Evolutionary conservation across 2,888 invertebrate species (phyloP).

Genomic region (Cheilosia soror): DNA sequence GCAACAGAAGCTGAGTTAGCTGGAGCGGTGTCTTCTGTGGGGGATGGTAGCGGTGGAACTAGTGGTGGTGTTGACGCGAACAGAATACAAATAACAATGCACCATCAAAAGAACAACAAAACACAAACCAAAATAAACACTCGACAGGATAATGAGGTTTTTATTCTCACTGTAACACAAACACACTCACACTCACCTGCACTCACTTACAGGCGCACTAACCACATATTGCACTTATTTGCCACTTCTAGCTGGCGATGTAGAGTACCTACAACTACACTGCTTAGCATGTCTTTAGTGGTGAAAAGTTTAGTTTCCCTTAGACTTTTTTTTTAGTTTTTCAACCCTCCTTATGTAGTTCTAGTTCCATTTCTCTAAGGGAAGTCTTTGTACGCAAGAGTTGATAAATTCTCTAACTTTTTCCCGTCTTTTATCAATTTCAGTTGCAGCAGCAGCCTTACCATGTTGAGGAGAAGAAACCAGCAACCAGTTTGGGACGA

Average conservation of each 20-base stretch:
- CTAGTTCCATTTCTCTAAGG: constrained; percentile 12
- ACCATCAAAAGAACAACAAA: constrained; percentile 45
- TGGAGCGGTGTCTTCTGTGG: constrained; percentile 52
- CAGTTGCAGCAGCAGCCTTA: constrained; percentile 37
- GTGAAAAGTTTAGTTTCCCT: constrained; percentile 24
- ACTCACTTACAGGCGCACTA: constrained; percentile 20
- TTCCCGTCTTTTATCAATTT: constrained; percentile 55
- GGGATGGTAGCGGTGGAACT: neutral
- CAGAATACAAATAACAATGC: constrained; percentile 50
- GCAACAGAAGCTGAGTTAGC: constrained; percentile 68
- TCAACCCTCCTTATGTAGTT: constrained; percentile 13
- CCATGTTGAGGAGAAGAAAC: constrained; percentile 43
- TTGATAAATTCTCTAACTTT: constrained; percentile 53
- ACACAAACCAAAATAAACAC: constrained; percentile 57
- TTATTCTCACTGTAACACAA: constrained; percentile 45
- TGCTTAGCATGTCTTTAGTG: constrained; percentile 43
- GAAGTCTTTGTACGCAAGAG: constrained; percentile 21
- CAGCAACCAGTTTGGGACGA: constrained; percentile 43
- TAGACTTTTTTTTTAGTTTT: constrained; percentile 22
- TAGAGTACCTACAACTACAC: constrained; percentile 10
- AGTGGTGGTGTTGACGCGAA: constrained; percentile 22
- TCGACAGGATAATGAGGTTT: constrained; percentile 69
- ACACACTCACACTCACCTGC: constrained; percentile 23
- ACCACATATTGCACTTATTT: constrained; percentile 31
- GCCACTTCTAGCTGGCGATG: constrained; percentile 21